Percentiles rank a stretch among this genome's conserved stretches.
Conservation (phyloP, 64 coral and sea anemone genomes). For the Porites lutea region DNA sequence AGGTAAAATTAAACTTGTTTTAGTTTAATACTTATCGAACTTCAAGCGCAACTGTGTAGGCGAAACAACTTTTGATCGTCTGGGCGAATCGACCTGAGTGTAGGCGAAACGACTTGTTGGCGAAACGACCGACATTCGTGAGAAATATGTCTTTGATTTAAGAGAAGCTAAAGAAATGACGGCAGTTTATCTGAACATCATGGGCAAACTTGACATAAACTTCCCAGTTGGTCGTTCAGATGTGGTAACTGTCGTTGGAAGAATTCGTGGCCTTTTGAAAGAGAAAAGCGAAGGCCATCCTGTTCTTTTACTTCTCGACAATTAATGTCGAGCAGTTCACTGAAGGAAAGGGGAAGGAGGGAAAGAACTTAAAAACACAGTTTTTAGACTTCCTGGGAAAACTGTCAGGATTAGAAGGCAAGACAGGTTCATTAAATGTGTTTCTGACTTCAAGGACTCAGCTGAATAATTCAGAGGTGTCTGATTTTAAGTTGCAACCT, state of each 20-base stretch:
- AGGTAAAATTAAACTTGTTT: no score
- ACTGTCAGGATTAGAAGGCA: background rate
- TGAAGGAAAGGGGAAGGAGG: background rate
- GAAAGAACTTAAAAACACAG: background rate
- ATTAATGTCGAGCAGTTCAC: slow-evolving; percentile 30
- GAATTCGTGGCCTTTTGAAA: background rate
- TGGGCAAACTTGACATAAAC: background rate
- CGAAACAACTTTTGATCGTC: no score
- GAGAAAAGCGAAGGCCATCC: background rate
- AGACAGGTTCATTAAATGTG: background rate
- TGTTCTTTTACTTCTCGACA: slow-evolving; percentile 25
- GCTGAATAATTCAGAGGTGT: background rate
- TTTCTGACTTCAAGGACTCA: slow-evolving; percentile 1
- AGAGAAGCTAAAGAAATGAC: no score
- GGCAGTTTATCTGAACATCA: no score
- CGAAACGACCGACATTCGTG: no score
- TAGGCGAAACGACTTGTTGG: no score
- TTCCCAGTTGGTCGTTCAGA: background rate
- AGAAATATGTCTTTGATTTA: no score
- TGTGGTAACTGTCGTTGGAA: background rate
- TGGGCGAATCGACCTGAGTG: no score
- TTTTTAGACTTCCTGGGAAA: no score
- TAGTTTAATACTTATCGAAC: no score
- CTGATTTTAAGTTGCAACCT: background rate
- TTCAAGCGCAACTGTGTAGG: no score